Conservation (phyloP, 2,113 vertebrate species). For the Myotis yumanensis region DNA sequence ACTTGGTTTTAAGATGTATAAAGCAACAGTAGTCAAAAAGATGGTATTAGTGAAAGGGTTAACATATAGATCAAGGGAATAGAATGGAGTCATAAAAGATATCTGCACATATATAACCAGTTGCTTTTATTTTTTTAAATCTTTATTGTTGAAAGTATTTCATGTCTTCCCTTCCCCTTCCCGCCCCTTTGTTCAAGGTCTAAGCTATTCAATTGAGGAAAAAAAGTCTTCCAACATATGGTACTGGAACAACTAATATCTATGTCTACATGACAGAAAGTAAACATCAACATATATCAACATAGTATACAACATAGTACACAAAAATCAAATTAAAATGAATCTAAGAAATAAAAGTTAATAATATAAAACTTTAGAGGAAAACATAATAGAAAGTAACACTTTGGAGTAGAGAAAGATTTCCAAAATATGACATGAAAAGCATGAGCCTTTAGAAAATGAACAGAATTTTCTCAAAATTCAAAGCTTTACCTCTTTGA, state of each 20-base stretch:
- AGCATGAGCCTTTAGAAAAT: background rate
- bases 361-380: background rate
- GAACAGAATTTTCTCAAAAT: background rate
- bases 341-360: background rate
- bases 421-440: background rate
- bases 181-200: background rate
- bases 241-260: background rate
- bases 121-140: background rate
- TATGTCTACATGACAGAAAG: background rate
- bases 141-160: too few species aligned
- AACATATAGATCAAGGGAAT: background rate
- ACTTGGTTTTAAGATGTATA: background rate
- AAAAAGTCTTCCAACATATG: background rate
- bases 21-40: background rate
- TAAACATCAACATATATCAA: background rate
- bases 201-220: background rate
- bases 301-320: background rate
- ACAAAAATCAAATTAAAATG: background rate
- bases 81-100: background rate
- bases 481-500: background rate
- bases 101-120: background rate
- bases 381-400: background rate
- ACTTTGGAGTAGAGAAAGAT: background rate
- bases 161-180: too few species aligned
- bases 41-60: background rate